A percentile compares a stretch with the other conserved stretches of the same genome.
Evolutionary conservation across 2,797 vertebrate genomes (phyloP).

Genomic region (Eurystomus glaucurus): DNA sequence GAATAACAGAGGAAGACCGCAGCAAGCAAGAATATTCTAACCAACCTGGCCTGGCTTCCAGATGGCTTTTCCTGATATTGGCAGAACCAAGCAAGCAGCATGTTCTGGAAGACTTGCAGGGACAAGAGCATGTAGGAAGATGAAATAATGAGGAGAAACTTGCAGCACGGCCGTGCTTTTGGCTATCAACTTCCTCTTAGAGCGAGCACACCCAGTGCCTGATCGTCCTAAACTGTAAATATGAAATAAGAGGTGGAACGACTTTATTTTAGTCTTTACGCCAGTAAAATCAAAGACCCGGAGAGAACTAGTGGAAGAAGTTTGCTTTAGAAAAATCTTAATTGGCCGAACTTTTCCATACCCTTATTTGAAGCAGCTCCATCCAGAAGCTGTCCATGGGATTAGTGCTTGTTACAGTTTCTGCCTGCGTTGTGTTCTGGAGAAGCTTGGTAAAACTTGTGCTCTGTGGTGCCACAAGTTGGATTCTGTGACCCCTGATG

Average conservation of each 20-base stretch:
- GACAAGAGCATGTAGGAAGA: not conserved
- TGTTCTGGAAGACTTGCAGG: not conserved
- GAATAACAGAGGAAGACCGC: not conserved
- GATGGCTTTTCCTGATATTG: not conserved
- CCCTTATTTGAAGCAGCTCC: rapidly evolving
- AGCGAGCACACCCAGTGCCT: not conserved
- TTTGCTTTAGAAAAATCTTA: not conserved
- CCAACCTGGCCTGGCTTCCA: not conserved
- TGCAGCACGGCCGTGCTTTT: not conserved
- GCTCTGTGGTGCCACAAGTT: rapidly evolving
- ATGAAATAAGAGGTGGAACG: not conserved
- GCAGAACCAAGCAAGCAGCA: not conserved
- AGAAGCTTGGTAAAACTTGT: not conserved
- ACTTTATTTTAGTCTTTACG: not conserved
- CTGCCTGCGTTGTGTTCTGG: not conserved
- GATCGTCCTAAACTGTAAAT: not conserved
- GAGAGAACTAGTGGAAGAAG: not conserved
- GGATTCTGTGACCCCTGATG: not conserved
- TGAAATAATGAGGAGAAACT: not conserved
- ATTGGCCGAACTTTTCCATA: not conserved
- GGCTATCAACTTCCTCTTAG: rapidly evolving
- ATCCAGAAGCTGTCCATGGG: not conserved
- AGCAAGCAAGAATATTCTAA: not conserved
- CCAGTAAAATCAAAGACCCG: not conserved
- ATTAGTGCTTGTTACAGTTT: not conserved